phyloP scores from a whole-genome alignment of 2,888 invertebrate species.

The Odiellus spinosus region DNA sequence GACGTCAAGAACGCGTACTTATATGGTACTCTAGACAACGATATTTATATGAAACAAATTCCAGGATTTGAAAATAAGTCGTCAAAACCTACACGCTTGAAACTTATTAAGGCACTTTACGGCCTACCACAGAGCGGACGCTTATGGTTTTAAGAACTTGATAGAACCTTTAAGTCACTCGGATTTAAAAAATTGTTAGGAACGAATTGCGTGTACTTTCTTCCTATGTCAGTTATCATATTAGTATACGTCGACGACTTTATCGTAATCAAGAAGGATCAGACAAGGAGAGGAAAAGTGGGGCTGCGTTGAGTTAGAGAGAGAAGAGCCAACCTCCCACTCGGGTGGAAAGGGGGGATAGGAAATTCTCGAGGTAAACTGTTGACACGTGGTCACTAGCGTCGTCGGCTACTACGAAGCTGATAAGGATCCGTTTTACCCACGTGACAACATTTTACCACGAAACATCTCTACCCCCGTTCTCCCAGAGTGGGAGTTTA shows the following conservation, averaged over 20 bases:
- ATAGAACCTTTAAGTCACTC: background rate
- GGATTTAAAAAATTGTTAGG: constrained; percentile 1
- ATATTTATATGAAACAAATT: constrained; percentile 4
- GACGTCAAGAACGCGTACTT: constrained; percentile 7
- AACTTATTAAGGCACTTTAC: constrained; percentile 2
- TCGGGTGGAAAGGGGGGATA: no score
- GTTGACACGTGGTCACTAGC: no score
- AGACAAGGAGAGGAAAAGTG: no score
- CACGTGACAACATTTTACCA: no score
- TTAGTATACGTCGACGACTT: constrained; percentile 2
- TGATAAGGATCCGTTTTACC: no score
- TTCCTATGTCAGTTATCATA: background rate
- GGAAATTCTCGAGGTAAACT: no score
- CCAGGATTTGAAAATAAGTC: background rate
- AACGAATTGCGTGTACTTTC: constrained; percentile 4
- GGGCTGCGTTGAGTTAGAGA: no score
- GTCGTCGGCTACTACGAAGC: no score
- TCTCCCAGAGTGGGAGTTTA: no score
- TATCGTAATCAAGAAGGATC: background rate
- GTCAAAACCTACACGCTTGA: background rate
- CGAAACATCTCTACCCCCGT: no score
- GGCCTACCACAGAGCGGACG: constrained; percentile 1
- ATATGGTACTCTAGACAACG: constrained; percentile 1
- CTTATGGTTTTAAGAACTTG: background rate
- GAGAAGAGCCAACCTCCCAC: no score